Percentiles rank a stretch among this genome's conserved stretches.
These are phyloP conservation scores for Drosophila fungiperda DNA, from an alignment of 2,888 invertebrate species.

Conservation along the genomic window DNA sequence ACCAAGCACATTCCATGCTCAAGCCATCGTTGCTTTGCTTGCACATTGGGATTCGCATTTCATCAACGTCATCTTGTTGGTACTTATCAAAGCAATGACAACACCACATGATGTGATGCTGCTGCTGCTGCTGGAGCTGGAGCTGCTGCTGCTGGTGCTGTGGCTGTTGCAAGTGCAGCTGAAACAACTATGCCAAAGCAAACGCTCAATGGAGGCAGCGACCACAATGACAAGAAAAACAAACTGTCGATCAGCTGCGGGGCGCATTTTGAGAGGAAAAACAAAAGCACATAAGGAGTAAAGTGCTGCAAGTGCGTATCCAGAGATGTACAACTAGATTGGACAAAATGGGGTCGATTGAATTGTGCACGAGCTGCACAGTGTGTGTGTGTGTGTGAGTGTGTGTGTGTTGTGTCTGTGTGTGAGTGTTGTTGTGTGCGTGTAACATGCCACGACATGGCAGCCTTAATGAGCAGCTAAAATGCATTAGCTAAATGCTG, in stretches of 20 bases:
- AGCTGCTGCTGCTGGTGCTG: neutral
- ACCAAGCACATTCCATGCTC: neutral
- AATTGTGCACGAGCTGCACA: constrained; percentile 4
- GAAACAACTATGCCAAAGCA: constrained; percentile 41
- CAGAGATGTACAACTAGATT: neutral
- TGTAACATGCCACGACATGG: constrained; percentile 30
- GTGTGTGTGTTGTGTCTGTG: neutral
- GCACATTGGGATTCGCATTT: constrained; percentile 39
- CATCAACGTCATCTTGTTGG: constrained; percentile 63
- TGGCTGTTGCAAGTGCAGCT: constrained; percentile 49
- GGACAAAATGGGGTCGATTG: constrained; percentile 1
- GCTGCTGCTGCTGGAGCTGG: neutral
- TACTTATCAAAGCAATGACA: constrained; percentile 73
- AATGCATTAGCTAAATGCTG: constrained; percentile 54
- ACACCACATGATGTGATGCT: constrained; percentile 34
- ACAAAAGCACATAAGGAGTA: constrained; percentile 34
- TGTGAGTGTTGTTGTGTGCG: neutral
- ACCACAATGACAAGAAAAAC: constrained; percentile 19
- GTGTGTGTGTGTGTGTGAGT: neutral
- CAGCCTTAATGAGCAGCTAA: constrained; percentile 52
- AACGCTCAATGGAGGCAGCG: constrained; percentile 22
- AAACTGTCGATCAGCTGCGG: constrained; percentile 50
- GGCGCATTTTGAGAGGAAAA: constrained; percentile 39
- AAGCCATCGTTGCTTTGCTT: neutral
- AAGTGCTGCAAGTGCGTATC: constrained; percentile 1